Evolutionary conservation across 2,113 vertebrate species (phyloP), one percentile per base, ranked within the genome.

Genomic region (Pachycephala philippinensis): DNA sequence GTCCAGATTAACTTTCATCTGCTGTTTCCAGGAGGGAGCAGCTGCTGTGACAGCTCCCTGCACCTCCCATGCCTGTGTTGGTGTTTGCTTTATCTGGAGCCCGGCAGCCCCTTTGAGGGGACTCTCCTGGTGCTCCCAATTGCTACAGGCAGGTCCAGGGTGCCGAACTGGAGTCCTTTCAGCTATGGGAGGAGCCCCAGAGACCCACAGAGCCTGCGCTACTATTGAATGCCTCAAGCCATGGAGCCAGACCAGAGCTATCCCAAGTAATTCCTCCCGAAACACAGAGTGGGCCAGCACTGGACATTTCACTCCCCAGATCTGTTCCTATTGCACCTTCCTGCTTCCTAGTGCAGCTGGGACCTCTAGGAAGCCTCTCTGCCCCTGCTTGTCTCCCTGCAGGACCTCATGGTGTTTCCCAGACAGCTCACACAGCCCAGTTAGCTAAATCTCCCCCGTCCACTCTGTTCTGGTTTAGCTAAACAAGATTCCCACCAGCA

Each of bases 251-350:
- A 49, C 42, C 63, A 52, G 12, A 63, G 13, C 30, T 28, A 53
- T 10, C 40, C 54, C 63, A 74, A 35, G 15, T n/a, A 71, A 74
- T 60, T 85, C 19, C 19, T 71, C 42, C 52, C 5, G 1, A 65
- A 44, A 2, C 44, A 47, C 5, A 17, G 0, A 70, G 47, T 1
- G 0, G 40, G 64, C 9, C 33, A 54, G 47, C 35, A 70, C 44
- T 30, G 39, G 50, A 28, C 1, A 0, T 24, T 74, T 80, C 50
- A 28, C 9, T 61, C 17, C 42, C 37, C 37, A 72, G 9, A 23
- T 37, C 44, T 76, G 66, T 57, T 63, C 33, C 47, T 59, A 10
- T 30, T 13, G 7, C 42, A 65, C 9, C 6, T 31, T 49, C 20
- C 49, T 87, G 53, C 33, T 94, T 59, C 37, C 57, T 68, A 23